A percentile compares a stretch with the other conserved stretches of the same genome.
Conservation (phyloP, 1,140 invertebrate genomes). For the Drosophila azteca region DNA sequence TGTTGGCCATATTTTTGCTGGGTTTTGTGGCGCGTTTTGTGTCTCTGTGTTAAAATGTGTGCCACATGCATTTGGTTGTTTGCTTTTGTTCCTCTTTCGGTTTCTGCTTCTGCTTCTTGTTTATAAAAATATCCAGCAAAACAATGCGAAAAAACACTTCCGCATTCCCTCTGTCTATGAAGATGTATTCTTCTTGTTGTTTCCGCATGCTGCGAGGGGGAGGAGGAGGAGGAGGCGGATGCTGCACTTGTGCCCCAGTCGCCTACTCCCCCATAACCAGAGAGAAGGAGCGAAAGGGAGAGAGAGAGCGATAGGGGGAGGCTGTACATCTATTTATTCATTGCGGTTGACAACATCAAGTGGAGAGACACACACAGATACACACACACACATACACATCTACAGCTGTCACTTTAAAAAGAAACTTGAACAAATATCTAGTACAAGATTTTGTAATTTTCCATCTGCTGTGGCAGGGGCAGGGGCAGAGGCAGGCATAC, state of each 20-base stretch:
- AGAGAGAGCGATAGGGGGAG: no score
- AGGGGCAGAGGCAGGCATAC: no score
- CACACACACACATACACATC: not conserved
- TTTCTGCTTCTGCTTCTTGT: slow-evolving; percentile 29
- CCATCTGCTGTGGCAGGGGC: slow-evolving; percentile 56
- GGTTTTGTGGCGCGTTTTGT: slow-evolving; percentile 20
- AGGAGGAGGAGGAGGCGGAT: not conserved
- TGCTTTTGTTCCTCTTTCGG: no score
- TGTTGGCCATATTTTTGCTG: no score
- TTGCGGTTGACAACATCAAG: slow-evolving; percentile 61
- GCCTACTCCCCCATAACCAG: slow-evolving; percentile 4
- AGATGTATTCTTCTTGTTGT: not conserved
- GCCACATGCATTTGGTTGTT: slow-evolving; percentile 64
- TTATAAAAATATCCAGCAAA: slow-evolving; percentile 43
- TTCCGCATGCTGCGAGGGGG: slow-evolving; percentile 40
- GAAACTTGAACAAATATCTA: slow-evolving; percentile 26
- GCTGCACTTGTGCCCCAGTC: slow-evolving; percentile 60
- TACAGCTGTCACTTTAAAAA: slow-evolving; percentile 42
- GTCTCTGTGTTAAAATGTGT: slow-evolving; percentile 50
- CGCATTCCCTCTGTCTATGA: slow-evolving; percentile 41
- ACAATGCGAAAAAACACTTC: slow-evolving; percentile 63
- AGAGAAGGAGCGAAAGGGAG: no score
- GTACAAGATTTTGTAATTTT: slow-evolving; percentile 75
- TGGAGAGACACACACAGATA: slow-evolving; percentile 15
- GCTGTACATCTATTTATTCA: slow-evolving; percentile 46